phyloP scores from a whole-genome alignment of 2,888 invertebrate genomes.

The Eupithecia exiguata region DNA sequence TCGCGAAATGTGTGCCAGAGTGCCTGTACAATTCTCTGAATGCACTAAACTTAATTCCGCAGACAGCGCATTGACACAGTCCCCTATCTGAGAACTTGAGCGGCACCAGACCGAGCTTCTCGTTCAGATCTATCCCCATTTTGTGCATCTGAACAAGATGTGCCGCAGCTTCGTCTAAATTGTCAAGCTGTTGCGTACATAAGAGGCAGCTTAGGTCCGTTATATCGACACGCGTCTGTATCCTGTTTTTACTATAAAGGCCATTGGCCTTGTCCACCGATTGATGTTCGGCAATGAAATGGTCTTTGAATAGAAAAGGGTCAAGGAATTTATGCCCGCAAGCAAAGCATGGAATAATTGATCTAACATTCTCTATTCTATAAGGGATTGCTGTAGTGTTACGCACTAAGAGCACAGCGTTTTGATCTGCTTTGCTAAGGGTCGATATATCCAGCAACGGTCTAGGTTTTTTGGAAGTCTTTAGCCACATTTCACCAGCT shows the following conservation, averaged over 20 bases:
- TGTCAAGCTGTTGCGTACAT: conserved; percentile 25
- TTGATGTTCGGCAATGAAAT: conserved; percentile 37
- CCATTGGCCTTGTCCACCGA: conserved; percentile 33
- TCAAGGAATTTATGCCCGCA: conserved; percentile 26
- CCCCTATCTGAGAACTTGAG: conserved; percentile 21
- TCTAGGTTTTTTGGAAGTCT: neutral
- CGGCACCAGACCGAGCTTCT: conserved; percentile 28
- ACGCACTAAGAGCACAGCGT: conserved; percentile 23
- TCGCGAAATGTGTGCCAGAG: conserved; percentile 35
- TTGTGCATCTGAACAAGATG: conserved; percentile 31
- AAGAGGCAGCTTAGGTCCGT: conserved; percentile 37
- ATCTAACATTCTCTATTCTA: conserved; percentile 6
- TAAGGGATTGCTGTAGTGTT: conserved; percentile 29
- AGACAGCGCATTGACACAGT: conserved; percentile 18
- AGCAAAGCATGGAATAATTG: conserved; percentile 24
- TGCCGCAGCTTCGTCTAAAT: conserved; percentile 28
- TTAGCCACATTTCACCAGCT: conserved; percentile 1
- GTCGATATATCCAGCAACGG: neutral
- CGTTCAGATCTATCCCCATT: conserved; percentile 23
- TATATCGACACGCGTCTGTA: conserved; percentile 36
- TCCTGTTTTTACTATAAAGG: conserved; percentile 17
- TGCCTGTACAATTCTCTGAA: conserved; percentile 38
- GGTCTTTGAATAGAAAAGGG: conserved; percentile 36
- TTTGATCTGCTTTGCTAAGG: conserved; percentile 3
- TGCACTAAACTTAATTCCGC: conserved; percentile 6